Percentiles rank a stretch among this genome's conserved stretches.
These are phyloP conservation scores for Metallyticus violacea DNA, from an alignment of 2,888 invertebrate genomes.

Conservation along the genomic window DNA sequence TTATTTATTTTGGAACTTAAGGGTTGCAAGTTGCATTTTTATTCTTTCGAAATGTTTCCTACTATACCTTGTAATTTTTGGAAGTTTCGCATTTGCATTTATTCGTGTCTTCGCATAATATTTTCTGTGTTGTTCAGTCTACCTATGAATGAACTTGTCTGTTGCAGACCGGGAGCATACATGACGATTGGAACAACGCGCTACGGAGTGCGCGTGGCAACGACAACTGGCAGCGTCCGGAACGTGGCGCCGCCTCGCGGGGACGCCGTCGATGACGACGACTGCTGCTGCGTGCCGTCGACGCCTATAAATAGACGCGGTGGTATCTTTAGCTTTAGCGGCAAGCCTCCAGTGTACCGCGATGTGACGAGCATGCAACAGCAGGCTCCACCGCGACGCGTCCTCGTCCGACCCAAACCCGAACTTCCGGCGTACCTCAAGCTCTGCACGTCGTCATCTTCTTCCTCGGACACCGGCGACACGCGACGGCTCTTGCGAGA, in stretches of 20 bases:
- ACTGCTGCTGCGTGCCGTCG: slow-evolving; percentile 37
- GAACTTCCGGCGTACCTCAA: slow-evolving; percentile 34
- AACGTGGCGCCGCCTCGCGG: slow-evolving; percentile 34
- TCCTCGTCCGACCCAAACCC: slow-evolving; percentile 44
- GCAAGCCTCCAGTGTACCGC: slow-evolving; percentile 18
- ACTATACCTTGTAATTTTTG: too few species aligned
- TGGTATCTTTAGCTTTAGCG: slow-evolving; percentile 33
- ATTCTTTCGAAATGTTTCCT: too few species aligned
- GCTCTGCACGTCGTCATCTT: slow-evolving; percentile 17
- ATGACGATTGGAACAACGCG: slow-evolving; percentile 69
- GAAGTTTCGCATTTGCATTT: too few species aligned
- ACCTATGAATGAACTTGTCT: background rate
- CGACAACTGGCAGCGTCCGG: background rate
- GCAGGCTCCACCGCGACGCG: slow-evolving; percentile 44
- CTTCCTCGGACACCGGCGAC: slow-evolving; percentile 27
- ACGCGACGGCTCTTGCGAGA: slow-evolving; percentile 39
- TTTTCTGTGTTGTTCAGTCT: too few species aligned
- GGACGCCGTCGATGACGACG: slow-evolving; percentile 27
- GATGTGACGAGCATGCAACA: background rate
- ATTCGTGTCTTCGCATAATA: too few species aligned
- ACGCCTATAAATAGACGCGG: slow-evolving; percentile 38
- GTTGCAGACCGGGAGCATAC: slow-evolving; percentile 43
- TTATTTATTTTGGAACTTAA: too few species aligned
- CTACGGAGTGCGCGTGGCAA: slow-evolving; percentile 64
- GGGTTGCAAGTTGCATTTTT: too few species aligned